Percentiles rank a stretch among this genome's conserved stretches.
These are phyloP conservation scores for Calidris pugnax DNA, from an alignment of 2,113 vertebrate genomes.

Conservation along the genomic window DNA sequence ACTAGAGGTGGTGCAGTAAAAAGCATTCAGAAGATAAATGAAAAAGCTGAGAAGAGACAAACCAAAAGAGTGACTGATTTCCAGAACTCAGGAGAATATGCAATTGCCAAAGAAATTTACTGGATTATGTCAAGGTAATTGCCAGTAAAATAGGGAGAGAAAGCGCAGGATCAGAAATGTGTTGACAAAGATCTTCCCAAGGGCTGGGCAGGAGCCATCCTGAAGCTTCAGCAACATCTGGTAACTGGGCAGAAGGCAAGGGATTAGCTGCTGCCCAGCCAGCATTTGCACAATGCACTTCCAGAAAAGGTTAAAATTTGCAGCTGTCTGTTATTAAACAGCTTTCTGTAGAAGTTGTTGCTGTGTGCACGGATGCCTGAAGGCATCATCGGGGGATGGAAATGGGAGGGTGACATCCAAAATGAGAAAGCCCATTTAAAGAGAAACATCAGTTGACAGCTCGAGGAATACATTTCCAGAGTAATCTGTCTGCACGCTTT, in stretches of 20 bases:
- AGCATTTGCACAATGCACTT: not conserved
- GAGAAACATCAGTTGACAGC: not conserved
- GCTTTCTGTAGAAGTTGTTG: slow-evolving; percentile 40
- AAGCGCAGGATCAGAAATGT: not conserved
- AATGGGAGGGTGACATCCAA: not conserved
- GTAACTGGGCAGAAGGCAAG: slow-evolving; percentile 43
- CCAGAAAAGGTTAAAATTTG: slow-evolving; percentile 68
- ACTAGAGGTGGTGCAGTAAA: not conserved
- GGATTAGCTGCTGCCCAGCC: slow-evolving; percentile 50
- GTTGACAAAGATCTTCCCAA: not conserved
- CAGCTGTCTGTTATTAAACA: slow-evolving; percentile 62
- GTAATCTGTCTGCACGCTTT: not conserved
- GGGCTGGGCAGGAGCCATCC: not conserved
- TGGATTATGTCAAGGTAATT: not conserved
- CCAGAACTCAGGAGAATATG: not conserved
- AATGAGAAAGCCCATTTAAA: slow-evolving; percentile 41
- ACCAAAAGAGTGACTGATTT: not conserved
- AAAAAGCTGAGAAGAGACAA: not conserved
- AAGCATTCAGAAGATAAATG: not conserved
- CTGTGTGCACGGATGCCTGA: slow-evolving; percentile 52
- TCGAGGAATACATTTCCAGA: not conserved
- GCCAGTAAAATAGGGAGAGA: not conserved
- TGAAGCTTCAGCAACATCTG: slow-evolving; percentile 37
- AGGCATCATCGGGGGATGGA: slow-evolving; percentile 38
- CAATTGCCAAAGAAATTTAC: not conserved